Percentiles rank a stretch among this genome's conserved stretches.
Evolutionary conservation across 2,113 vertebrate species (phyloP).

Genomic region (Ictidomys tridecemlineatus): DNA sequence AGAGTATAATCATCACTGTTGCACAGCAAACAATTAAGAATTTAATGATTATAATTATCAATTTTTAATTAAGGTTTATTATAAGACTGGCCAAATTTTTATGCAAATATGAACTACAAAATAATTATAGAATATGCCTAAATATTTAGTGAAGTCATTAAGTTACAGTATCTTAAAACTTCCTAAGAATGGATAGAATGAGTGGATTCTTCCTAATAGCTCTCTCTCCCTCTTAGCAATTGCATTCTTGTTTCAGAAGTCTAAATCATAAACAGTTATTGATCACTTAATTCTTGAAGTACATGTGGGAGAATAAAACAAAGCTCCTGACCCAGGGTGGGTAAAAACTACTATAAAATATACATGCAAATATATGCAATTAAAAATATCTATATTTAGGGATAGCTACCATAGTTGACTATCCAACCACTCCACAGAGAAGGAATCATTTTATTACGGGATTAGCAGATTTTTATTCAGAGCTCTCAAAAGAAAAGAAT

Average conservation of each 20-base stretch:
- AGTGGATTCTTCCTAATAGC: background rate
- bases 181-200: background rate
- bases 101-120: constrained; percentile 32
- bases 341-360: background rate
- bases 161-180: background rate
- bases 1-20: constrained; percentile 54
- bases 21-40: constrained; percentile 50
- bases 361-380: background rate
- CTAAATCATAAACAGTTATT: background rate
- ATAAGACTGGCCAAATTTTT: background rate
- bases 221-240: background rate
- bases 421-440: background rate
- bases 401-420: background rate
- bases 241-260: constrained; percentile 7
- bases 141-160: constrained; percentile 30
- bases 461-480: background rate
- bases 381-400: background rate
- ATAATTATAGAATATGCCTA: constrained; percentile 51
- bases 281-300: background rate
- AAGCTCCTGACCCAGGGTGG: background rate
- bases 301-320: background rate
- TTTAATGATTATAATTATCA: constrained; percentile 61
- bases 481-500: background rate
- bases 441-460: background rate
- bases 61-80: constrained; percentile 62